A percentile compares a stretch with the other conserved stretches of the same genome.
Evolutionary conservation across 2,113 vertebrate genomes (phyloP).

Genomic region (Rhegmatorhina hoffmannsi): DNA sequence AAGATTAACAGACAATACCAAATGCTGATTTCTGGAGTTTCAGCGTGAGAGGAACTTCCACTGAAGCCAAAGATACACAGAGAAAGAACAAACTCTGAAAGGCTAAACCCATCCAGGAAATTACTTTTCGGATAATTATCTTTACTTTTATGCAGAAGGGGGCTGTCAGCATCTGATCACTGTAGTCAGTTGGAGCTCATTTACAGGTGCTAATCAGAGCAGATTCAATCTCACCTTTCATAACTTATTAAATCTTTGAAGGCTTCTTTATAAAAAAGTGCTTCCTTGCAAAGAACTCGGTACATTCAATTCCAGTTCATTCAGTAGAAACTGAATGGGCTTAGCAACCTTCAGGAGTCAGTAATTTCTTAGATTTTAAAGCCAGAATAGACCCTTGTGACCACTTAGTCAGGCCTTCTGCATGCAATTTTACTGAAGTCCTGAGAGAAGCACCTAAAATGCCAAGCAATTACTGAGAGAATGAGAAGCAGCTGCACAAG

Average conservation of each 20-base stretch:
- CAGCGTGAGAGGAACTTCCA: neutral
- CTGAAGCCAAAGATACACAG: neutral
- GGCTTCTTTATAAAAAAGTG: neutral
- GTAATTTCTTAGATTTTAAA: slow-evolving; percentile 25
- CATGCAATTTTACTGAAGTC: neutral
- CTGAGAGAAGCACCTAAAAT: neutral
- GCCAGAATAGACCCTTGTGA: neutral
- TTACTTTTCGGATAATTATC: slow-evolving; percentile 1
- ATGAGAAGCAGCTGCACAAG: neutral
- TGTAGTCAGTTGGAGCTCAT: slow-evolving; percentile 20
- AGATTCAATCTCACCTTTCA: slow-evolving; percentile 41
- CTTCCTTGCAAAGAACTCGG: neutral
- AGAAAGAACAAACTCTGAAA: neutral
- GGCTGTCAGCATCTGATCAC: neutral
- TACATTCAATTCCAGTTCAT: neutral
- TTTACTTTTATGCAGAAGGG: neutral
- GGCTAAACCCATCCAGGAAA: neutral
- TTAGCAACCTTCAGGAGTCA: slow-evolving; percentile 5
- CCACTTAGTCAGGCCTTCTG: slow-evolving; percentile 14
- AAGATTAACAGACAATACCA: neutral
- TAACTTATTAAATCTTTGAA: slow-evolving; percentile 8
- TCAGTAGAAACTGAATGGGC: slow-evolving; percentile 7
- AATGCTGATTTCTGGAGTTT: neutral
- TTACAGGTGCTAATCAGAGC: slow-evolving; percentile 35
- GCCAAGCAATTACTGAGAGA: neutral